These are phyloP conservation scores for Drosophila jambulina DNA, from an alignment of 1,140 invertebrate genomes.

Conservation along the genomic window DNA sequence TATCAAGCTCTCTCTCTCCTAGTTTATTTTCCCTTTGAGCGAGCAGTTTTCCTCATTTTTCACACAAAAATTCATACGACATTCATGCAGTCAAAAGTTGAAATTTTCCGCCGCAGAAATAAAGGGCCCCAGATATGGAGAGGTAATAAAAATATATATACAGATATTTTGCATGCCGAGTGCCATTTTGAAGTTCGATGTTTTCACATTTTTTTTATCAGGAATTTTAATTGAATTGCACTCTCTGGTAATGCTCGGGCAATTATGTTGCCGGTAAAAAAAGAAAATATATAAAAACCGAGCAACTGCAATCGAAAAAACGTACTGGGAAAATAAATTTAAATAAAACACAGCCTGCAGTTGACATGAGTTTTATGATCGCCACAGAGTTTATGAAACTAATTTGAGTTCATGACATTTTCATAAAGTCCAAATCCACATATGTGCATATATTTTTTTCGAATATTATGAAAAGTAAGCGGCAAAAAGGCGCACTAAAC, in stretches of 20 bases:
- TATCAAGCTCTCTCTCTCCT: slow-evolving; percentile 24
- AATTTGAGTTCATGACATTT: slow-evolving; percentile 56
- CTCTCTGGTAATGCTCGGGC: slow-evolving; percentile 53
- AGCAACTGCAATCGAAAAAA: slow-evolving; percentile 10
- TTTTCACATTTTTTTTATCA: slow-evolving; percentile 30
- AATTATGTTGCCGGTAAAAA: slow-evolving; percentile 51
- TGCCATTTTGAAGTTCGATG: slow-evolving; percentile 57
- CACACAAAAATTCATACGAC: slow-evolving; percentile 41
- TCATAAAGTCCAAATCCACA: slow-evolving; percentile 24
- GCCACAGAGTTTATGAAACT: slow-evolving; percentile 54
- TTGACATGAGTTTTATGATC: slow-evolving; percentile 52
- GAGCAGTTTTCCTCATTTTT: slow-evolving; percentile 41
- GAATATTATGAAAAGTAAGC: slow-evolving; percentile 19
- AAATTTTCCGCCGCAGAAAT: slow-evolving; percentile 14
- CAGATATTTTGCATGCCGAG: slow-evolving; percentile 16
- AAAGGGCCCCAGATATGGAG: slow-evolving; percentile 11
- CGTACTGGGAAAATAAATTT: slow-evolving; percentile 23
- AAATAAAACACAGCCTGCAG: slow-evolving; percentile 43
- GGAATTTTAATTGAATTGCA: slow-evolving; percentile 59
- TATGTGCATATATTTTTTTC: neutral
- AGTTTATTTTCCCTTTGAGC: slow-evolving; percentile 37
- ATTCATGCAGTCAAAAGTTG: slow-evolving; percentile 44
- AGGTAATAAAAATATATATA: slow-evolving; percentile 38
- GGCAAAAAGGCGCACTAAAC: slow-evolving; percentile 15
- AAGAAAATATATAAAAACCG: slow-evolving; percentile 3